phyloP scores from a whole-genome alignment of 2,797 vertebrate species.

The Buphagus erythrorhynchus region DNA sequence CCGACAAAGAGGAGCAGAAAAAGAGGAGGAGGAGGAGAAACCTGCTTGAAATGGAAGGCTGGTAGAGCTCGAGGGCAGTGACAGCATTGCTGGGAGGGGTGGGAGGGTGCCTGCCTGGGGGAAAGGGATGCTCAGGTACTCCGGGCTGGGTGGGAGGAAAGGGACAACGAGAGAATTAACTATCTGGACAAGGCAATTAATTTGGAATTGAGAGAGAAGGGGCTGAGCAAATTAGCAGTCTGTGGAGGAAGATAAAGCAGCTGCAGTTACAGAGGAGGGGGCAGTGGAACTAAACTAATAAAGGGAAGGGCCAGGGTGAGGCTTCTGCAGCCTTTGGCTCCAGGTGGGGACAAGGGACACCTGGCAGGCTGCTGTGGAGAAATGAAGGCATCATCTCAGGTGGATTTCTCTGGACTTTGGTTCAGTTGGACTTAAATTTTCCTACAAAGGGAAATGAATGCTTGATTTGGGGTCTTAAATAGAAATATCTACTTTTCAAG shows the following conservation, averaged over 20 bases:
- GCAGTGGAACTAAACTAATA: not conserved
- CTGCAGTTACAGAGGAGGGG: not conserved
- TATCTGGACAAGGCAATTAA: not conserved
- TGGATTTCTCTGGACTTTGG: too few species aligned
- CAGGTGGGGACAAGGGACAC: not conserved
- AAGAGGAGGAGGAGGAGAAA: not conserved
- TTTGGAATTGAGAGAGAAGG: not conserved
- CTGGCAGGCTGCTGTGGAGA: not conserved
- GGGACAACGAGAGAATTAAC: not conserved
- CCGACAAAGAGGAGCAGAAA: not conserved
- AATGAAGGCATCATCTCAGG: not conserved
- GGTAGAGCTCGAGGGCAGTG: not conserved
- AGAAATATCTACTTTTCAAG: not conserved
- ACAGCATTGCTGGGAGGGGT: not conserved
- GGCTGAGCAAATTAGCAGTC: conserved; percentile 11
- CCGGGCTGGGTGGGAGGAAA: not conserved
- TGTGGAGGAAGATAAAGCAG: conserved; percentile 10
- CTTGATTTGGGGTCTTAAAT: not conserved
- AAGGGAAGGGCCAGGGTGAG: not conserved
- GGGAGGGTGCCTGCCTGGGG: not conserved
- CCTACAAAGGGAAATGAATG: not conserved
- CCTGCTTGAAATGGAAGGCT: not conserved
- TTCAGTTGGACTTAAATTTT: not conserved
- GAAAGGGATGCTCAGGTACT: not conserved
- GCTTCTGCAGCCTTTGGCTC: not conserved